phyloP scores from a whole-genome alignment of 2,113 vertebrate species.

The Manacus vitellinus region DNA sequence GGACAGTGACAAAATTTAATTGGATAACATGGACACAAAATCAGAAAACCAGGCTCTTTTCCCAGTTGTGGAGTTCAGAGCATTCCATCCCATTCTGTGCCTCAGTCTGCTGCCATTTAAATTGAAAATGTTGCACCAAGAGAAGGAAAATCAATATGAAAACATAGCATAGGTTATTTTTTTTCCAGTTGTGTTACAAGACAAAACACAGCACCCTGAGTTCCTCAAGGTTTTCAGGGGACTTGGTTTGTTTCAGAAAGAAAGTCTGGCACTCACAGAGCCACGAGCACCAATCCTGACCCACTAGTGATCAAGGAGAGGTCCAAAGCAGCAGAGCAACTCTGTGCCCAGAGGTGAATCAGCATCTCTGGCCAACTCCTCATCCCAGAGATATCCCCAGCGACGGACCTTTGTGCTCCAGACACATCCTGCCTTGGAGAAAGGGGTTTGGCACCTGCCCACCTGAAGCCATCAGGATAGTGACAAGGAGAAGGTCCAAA shows the following conservation, averaged over 20 bases:
- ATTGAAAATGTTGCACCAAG: slow-evolving; percentile 5
- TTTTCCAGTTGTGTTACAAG: background rate
- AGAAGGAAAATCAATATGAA: slow-evolving; percentile 51
- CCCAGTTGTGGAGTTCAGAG: slow-evolving; percentile 28
- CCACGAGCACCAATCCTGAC: background rate
- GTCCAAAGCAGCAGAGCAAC: background rate
- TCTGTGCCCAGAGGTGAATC: background rate
- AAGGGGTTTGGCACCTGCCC: accelerated
- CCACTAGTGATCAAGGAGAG: accelerated
- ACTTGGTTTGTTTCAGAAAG: background rate
- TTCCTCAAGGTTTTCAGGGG: background rate
- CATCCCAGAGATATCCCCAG: background rate
- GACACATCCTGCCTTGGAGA: background rate
- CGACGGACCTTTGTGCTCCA: background rate
- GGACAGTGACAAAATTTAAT: slow-evolving; percentile 54
- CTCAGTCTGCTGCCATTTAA: slow-evolving; percentile 39
- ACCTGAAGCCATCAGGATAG: background rate
- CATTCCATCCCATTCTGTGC: background rate
- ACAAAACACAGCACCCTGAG: accelerated
- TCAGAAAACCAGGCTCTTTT: slow-evolving; percentile 53
- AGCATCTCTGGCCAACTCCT: background rate
- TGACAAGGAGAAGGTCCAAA: background rate
- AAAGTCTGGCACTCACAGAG: background rate
- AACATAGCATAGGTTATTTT: background rate
- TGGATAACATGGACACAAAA: slow-evolving; percentile 4